Evolutionary conservation across 2,797 vertebrate genomes (phyloP).

Genomic region (Falco peregrinus): DNA sequence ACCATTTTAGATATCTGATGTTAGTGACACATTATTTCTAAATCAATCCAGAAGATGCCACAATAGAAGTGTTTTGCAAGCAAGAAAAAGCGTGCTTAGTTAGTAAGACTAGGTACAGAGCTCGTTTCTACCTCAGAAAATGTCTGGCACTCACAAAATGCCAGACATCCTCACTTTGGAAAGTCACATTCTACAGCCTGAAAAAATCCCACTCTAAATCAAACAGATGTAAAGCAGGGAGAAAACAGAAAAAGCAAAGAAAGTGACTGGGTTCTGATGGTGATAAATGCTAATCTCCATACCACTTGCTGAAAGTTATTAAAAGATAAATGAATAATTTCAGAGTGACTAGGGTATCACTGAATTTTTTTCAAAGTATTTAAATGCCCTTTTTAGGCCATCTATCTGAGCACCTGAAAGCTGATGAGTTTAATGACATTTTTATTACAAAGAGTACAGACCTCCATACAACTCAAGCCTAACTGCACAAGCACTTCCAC

Average conservation of each 20-base stretch:
- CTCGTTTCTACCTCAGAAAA: background rate
- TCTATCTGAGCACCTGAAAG: background rate
- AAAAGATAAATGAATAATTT: background rate
- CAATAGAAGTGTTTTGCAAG: background rate
- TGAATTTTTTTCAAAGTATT: background rate
- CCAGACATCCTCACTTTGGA: background rate
- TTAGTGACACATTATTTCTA: background rate
- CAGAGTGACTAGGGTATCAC: background rate
- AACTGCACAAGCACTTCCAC: background rate
- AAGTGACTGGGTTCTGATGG: background rate
- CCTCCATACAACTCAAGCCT: background rate
- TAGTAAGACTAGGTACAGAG: background rate
- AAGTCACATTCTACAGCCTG: background rate
- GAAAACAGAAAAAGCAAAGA: background rate
- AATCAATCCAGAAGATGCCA: background rate
- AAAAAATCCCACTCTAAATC: constrained; percentile 8
- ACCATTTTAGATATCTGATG: background rate
- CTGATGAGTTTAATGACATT: background rate
- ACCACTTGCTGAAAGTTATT: background rate
- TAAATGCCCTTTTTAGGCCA: background rate
- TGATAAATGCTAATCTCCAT: background rate
- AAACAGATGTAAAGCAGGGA: background rate
- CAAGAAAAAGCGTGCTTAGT: background rate
- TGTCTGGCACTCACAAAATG: constrained; percentile 25
- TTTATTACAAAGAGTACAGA: background rate